Evolutionary conservation across 2,797 vertebrate species (phyloP).

Genomic region (Astyanax mexicanus): DNA sequence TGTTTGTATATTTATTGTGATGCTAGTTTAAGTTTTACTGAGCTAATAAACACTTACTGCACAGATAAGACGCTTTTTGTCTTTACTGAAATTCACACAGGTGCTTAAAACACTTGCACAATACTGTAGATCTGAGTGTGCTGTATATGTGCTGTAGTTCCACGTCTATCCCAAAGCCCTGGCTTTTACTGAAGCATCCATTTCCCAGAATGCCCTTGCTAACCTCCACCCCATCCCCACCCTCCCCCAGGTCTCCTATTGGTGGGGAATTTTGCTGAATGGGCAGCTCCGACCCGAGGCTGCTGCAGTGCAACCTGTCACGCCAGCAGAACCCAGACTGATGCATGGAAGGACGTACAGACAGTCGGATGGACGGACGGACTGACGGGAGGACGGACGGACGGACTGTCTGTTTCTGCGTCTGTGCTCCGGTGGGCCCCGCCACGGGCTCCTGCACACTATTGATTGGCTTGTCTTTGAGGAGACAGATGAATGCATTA

Average conservation of each 20-base stretch:
- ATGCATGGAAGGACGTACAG: conserved; percentile 46
- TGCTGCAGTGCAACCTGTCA: conserved; percentile 57
- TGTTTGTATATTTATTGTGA: no score
- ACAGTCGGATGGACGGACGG: conserved; percentile 47
- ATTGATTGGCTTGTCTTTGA: conserved; percentile 83
- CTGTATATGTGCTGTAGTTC: no score
- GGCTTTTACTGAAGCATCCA: conserved; percentile 9
- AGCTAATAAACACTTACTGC: no score
- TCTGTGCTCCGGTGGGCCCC: conserved; percentile 71
- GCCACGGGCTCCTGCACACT: conserved; percentile 72
- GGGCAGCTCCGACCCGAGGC: conserved; percentile 13
- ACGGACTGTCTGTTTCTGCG: conserved; percentile 48
- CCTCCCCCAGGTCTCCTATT: conserved; percentile 49
- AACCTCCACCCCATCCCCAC: conserved; percentile 37
- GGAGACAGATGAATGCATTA: conserved; percentile 85
- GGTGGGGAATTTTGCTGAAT: conserved; percentile 25
- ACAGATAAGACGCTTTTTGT: no score
- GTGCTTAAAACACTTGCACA: no score
- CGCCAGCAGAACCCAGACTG: conserved; percentile 41
- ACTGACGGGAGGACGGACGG: conserved; percentile 41
- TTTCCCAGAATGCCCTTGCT: conserved; percentile 8
- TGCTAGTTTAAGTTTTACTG: no score
- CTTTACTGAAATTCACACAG: no score
- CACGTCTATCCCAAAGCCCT: not conserved
- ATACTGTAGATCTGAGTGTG: not conserved